Evolutionary conservation across 2,888 invertebrate species (phyloP).

Genomic region (Elegia similella): DNA sequence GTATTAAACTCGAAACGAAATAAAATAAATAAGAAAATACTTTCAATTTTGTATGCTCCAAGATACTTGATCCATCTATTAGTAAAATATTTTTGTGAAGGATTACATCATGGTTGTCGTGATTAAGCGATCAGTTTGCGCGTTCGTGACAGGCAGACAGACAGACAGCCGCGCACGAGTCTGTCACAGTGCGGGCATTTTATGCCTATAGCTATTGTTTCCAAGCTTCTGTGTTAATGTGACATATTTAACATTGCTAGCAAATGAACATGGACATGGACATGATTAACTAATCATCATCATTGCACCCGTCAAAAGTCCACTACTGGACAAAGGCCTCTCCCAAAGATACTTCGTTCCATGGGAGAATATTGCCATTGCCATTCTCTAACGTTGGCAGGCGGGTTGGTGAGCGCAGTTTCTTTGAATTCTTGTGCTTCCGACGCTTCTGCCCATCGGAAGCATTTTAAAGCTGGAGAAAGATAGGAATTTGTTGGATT

Average conservation of each 20-base stretch:
- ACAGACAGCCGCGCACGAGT: slow-evolving; percentile 40
- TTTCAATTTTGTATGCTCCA: not conserved
- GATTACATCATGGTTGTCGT: slow-evolving; percentile 37
- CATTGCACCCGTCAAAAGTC: too few species aligned
- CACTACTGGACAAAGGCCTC: too few species aligned
- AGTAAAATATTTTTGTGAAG: not conserved
- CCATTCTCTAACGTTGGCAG: too few species aligned
- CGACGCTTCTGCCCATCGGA: too few species aligned
- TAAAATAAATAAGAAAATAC: not conserved
- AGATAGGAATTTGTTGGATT: too few species aligned
- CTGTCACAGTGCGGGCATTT: slow-evolving; percentile 29
- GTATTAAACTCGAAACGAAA: not conserved
- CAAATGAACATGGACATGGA: not conserved
- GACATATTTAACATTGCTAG: not conserved
- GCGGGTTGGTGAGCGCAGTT: too few species aligned
- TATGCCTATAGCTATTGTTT: not conserved
- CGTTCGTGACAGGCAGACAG: slow-evolving; percentile 45
- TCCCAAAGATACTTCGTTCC: too few species aligned
- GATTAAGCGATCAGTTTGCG: slow-evolving; percentile 55
- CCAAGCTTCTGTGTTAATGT: slow-evolving; percentile 3
- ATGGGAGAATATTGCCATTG: too few species aligned
- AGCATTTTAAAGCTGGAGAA: too few species aligned
- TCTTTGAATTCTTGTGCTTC: too few species aligned
- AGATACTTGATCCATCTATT: not conserved
- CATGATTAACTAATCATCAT: not conserved